Evolutionary conservation across 2,113 vertebrate species (phyloP).

Genomic region (Helogale parvula): DNA sequence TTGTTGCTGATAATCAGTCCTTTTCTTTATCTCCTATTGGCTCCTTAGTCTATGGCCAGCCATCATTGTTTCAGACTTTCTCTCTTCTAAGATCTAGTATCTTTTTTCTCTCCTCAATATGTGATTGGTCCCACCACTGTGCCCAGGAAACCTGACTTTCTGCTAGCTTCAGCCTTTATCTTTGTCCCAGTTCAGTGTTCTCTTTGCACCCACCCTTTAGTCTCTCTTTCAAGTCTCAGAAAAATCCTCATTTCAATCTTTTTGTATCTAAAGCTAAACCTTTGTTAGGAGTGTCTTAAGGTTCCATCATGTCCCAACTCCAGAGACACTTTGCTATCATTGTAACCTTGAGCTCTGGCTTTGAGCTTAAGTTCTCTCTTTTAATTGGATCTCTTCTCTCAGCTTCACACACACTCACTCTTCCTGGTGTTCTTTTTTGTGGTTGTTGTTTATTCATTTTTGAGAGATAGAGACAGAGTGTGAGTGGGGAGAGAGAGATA

Average conservation of each 20-base stretch:
- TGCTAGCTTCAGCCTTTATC: not conserved
- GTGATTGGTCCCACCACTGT: rapidly evolving
- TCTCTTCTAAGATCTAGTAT: not conserved
- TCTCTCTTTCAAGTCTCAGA: not conserved
- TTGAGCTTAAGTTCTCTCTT: not conserved
- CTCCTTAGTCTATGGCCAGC: not conserved
- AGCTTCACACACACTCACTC: not conserved
- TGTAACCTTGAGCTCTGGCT: not conserved
- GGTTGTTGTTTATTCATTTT: too few relatives aligned
- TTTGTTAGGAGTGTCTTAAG: not conserved
- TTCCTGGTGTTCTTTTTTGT: not conserved
- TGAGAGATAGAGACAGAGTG: too few relatives aligned
- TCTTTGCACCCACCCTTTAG: not conserved
- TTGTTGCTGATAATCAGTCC: not conserved
- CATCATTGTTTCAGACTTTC: not conserved
- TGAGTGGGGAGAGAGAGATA: too few relatives aligned
- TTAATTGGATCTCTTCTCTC: not conserved
- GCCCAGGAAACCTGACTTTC: not conserved
- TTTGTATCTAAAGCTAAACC: not conserved
- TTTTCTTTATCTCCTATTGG: not conserved
- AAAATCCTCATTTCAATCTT: not conserved
- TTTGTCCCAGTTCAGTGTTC: not conserved
- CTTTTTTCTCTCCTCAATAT: not conserved
- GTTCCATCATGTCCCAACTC: not conserved
- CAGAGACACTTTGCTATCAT: not conserved